A percentile compares a stretch with the other conserved stretches of the same genome.
Conservation (phyloP, 2,113 vertebrate species). For the Acinonyx jubatus region DNA sequence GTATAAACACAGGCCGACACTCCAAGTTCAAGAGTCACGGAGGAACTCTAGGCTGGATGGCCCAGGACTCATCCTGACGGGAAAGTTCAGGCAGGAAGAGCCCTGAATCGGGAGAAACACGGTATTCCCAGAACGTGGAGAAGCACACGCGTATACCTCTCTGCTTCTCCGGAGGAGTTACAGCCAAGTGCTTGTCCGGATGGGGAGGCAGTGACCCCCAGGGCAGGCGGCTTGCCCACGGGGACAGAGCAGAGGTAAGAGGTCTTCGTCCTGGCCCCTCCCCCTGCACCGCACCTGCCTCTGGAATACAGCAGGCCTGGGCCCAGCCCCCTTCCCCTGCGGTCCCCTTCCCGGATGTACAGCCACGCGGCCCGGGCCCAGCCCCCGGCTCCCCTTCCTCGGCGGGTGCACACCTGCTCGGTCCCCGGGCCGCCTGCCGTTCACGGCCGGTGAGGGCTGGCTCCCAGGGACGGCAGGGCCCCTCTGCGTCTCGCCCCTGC, state of each 20-base stretch:
- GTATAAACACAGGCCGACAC: fast-evolving
- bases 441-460: fast-evolving
- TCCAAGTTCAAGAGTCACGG: neutral
- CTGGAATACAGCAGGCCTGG: too few relatives aligned
- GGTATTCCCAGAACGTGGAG: fast-evolving
- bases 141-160: fast-evolving
- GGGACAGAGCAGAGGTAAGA: too few relatives aligned
- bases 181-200: fast-evolving
- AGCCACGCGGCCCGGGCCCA: neutral
- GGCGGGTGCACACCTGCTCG: neutral
- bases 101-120: neutral
- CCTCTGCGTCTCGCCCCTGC: slow-evolving; percentile 75
- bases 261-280: neutral
- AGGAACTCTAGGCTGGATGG: neutral
- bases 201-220: neutral
- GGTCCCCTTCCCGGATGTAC: neutral
- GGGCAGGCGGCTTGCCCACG: neutral
- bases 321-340: neutral
- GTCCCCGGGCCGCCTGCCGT: neutral
- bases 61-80: too few relatives aligned
- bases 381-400: neutral
- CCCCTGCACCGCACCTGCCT: neutral
- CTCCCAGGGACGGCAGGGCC: neutral
- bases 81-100: neutral
- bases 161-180: fast-evolving